Percentiles rank a stretch among this genome's conserved stretches.
phyloP scores from a whole-genome alignment of 1,140 invertebrate genomes.

The Pseudoatta argentina region DNA sequence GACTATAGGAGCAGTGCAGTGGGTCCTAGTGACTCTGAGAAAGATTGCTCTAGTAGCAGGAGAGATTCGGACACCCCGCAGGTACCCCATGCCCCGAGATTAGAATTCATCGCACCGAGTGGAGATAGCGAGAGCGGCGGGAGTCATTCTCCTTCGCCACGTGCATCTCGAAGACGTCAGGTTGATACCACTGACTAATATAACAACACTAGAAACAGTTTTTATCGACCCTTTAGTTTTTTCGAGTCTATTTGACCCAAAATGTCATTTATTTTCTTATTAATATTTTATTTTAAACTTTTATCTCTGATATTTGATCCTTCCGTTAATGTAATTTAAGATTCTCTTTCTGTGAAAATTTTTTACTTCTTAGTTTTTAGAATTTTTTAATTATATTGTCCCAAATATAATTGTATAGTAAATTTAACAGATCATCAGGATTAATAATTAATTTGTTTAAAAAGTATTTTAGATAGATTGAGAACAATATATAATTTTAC shows the following conservation, averaged over 20 bases:
- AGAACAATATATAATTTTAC: background rate
- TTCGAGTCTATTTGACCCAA: too few relatives aligned
- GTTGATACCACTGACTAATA: conserved; percentile 80
- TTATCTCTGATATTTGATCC: too few relatives aligned
- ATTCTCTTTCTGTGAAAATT: too few relatives aligned
- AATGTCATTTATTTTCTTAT: too few relatives aligned
- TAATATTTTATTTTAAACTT: too few relatives aligned
- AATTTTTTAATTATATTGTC: too few relatives aligned
- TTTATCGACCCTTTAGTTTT: background rate
- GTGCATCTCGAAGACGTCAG: conserved; percentile 93
- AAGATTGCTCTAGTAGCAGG: conserved; percentile 90
- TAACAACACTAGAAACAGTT: conserved; percentile 2
- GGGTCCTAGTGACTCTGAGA: conserved; percentile 95
- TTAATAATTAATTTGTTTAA: background rate
- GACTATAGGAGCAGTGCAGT: conserved; percentile 96
- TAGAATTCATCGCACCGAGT: conserved; percentile 89
- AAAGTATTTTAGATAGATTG: background rate
- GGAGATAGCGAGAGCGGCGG: conserved; percentile 95
- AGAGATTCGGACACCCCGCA: conserved; percentile 88
- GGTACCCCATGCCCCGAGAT: conserved; percentile 85
- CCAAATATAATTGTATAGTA: too few relatives aligned
- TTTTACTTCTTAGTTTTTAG: too few relatives aligned
- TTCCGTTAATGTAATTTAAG: too few relatives aligned
- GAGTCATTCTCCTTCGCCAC: conserved; percentile 94
- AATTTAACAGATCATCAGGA: background rate